Conservation (phyloP, 2,888 invertebrate species). For the Alloplasta piceator region DNA sequence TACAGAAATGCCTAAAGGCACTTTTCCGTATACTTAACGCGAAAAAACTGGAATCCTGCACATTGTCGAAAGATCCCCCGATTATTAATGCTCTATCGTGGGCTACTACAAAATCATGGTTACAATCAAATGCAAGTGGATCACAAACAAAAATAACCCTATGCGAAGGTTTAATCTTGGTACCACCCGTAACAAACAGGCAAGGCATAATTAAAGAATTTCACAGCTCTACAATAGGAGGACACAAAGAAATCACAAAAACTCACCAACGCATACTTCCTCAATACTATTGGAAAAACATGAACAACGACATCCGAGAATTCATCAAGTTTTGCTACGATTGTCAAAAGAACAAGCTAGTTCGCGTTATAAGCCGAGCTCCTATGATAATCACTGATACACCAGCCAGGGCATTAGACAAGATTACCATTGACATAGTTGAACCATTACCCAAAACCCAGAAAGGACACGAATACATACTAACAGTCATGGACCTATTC, state of each 20-base stretch:
- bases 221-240: conserved; percentile 43
- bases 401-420: conserved; percentile 31
- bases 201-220: conserved; percentile 41
- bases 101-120: neutral
- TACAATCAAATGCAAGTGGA: neutral
- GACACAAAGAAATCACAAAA: conserved; percentile 53
- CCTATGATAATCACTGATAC: conserved; percentile 53
- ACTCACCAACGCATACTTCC: conserved; percentile 10
- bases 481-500: neutral
- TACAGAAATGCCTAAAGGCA: neutral
- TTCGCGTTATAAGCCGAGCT: conserved; percentile 26
- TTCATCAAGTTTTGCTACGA: neutral
- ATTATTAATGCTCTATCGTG: neutral
- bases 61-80: conserved; percentile 15
- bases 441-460: neutral
- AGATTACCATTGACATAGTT: conserved; percentile 41
- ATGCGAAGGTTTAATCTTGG: conserved; percentile 24
- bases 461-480: conserved; percentile 5
- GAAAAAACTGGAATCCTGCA: conserved; percentile 19
- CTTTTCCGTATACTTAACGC: neutral
- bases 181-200: conserved; percentile 29
- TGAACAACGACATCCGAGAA: neutral
- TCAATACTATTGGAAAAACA: neutral
- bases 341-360: conserved; percentile 48
- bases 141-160: conserved; percentile 1